These are phyloP conservation scores for Pygmarrhopalites habei DNA, from an alignment of 1,140 invertebrate genomes.

Conservation along the genomic window DNA sequence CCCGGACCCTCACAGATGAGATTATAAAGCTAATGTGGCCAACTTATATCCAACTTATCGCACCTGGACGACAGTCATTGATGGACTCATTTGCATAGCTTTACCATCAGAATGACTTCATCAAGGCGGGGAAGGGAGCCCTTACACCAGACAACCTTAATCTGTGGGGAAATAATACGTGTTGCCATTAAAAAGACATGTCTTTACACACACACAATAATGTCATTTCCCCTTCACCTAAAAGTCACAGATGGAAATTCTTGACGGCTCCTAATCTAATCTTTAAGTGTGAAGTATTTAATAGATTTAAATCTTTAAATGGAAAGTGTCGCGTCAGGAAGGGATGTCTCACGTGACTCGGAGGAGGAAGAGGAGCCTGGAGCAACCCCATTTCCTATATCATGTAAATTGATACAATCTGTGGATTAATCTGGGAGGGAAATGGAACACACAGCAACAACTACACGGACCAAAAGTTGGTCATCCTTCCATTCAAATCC, in stretches of 20 bases:
- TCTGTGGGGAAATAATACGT: neutral
- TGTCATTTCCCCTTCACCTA: neutral
- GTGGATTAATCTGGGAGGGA: too few species aligned
- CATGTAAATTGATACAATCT: too few species aligned
- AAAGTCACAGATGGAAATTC: neutral
- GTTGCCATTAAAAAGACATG: too few species aligned
- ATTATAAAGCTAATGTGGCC: constrained; percentile 6
- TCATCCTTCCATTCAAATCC: too few species aligned
- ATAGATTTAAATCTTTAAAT: constrained; percentile 14
- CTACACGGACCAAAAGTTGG: too few species aligned
- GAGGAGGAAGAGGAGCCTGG: too few species aligned
- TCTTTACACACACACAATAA: too few species aligned
- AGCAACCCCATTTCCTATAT: too few species aligned
- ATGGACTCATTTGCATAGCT: constrained; percentile 12
- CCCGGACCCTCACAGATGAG: neutral
- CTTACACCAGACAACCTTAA: neutral
- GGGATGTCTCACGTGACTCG: too few species aligned
- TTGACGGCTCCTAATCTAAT: neutral
- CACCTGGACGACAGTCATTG: constrained; percentile 17
- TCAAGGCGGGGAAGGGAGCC: neutral
- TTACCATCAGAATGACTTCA: neutral
- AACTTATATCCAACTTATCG: too few species aligned
- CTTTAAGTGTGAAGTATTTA: constrained; percentile 1
- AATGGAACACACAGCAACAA: too few species aligned
- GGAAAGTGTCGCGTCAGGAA: constrained; percentile 4